Evolutionary conservation across 1,140 invertebrate genomes (phyloP), one percentile per base, ranked within the genome.

Genomic region (Andricus grossulariae): DNA sequence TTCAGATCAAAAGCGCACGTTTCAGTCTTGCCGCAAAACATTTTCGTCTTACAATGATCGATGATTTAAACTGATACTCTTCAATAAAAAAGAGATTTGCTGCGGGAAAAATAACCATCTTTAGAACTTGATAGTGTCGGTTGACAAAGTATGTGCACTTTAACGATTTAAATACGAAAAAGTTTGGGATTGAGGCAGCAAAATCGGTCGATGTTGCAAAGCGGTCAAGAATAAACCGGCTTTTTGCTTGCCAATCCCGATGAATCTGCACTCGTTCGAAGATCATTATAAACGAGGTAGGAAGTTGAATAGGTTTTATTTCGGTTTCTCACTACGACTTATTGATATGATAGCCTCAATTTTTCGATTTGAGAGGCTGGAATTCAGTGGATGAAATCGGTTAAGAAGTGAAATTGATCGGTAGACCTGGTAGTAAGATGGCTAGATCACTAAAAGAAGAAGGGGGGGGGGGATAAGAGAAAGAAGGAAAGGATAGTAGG

Each of bases 401-500:
- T 54, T 18, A 2, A 54, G 7, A 18, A 16, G 7, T 3, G n/a
- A 18, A 54, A 54, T 54, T 54, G n/a, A 54, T 19, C n/a, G n/a
- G 6, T 54, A 45, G 6, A 45, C 7, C 39, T 8, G 39, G 52
- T 19, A 54, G n/a, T 54, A 18, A 19, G n/a, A n/a, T 18, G 10
- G 18, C 52, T 54, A 45, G 19, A 32, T 15, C 5, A 50, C 73
- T 16, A 57, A 32, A 32, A 32, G 51, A 66, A 45, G 32, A 18
- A 75, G 57, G 11, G 3, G 66, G 45, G 16, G 18, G 51, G 51
- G 80, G 73, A 75, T 77, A 60, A 76, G 71, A 78, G 76, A 79
- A 13, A 54, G 3, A 19, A 87, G 74, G 74, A 83, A 79, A 84
- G 71, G 25, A 81, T 80, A 87, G 85, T 85, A 86, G 82, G 84